Evolutionary conservation across 2,113 vertebrate species (phyloP).

Genomic region (Ranitomeya imitator): DNA sequence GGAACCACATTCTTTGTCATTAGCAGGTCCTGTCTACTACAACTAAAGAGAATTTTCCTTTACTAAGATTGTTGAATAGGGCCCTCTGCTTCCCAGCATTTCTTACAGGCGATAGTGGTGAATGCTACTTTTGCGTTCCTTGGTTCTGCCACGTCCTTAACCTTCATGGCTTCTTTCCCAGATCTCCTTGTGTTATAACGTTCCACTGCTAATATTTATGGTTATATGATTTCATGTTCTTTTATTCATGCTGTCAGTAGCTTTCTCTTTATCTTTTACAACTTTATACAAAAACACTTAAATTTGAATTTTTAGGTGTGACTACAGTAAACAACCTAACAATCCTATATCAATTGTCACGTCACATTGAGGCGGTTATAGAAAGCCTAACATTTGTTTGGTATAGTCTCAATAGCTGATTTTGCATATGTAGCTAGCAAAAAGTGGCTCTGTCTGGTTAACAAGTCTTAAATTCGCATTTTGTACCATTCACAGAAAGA

Average conservation of each 20-base stretch:
- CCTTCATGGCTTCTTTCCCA: constrained; percentile 25
- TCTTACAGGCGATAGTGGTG: constrained; percentile 65
- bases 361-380: background rate
- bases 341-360: background rate
- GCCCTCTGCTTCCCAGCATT: constrained; percentile 53
- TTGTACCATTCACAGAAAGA: background rate
- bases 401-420: background rate
- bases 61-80: constrained; percentile 49
- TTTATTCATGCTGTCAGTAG: constrained; percentile 60
- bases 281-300: background rate
- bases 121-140: constrained; percentile 71
- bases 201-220: background rate
- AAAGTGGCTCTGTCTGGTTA: background rate
- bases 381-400: background rate
- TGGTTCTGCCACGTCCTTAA: constrained; percentile 42
- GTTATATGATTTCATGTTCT: constrained; percentile 63
- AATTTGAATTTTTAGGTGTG: background rate
- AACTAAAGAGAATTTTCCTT: background rate
- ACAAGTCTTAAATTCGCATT: background rate
- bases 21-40: background rate
- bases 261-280: background rate
- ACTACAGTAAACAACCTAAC: background rate
- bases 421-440: background rate
- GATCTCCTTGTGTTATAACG: constrained; percentile 33
- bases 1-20: background rate